Conservation (phyloP, 2,797 vertebrate species). For the Mormyrus proboscirostris region DNA sequence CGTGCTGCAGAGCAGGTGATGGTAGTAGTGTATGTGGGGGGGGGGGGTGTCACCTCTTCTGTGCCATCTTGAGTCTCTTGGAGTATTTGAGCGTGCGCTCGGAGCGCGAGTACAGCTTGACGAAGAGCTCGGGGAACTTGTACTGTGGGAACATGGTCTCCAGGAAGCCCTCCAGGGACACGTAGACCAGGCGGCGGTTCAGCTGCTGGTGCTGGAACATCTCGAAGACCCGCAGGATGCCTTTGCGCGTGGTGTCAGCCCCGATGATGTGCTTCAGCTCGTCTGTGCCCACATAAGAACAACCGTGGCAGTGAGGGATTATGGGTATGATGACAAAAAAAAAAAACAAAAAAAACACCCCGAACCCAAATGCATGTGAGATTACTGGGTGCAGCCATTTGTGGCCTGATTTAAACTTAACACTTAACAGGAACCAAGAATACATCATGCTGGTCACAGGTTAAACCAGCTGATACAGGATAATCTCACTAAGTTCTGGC, state of each 20-base stretch:
- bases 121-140: conserved; percentile 94
- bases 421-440: background rate
- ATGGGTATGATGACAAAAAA: background rate
- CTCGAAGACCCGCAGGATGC: conserved; percentile 95
- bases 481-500: background rate
- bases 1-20: conserved; percentile 12
- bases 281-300: conserved; percentile 60
- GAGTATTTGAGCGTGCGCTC: conserved; percentile 81
- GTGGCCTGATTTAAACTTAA: background rate
- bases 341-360: background rate
- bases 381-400: background rate
- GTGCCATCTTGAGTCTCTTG: conserved; percentile 83
- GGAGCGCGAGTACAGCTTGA: conserved; percentile 94
- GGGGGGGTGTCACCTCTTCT: conserved; percentile 91
- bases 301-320: background rate
- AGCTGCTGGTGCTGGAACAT: conserved; percentile 99
- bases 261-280: conserved; percentile 99
- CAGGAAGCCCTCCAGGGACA: conserved; percentile 94
- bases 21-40: conserved; percentile 51
- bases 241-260: conserved; percentile 92
- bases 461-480: background rate
- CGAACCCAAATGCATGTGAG: background rate
- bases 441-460: background rate
- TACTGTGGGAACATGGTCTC: conserved; percentile 97
- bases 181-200: conserved; percentile 91